phyloP scores from a whole-genome alignment of 2,888 invertebrate species.

The Tupiocoris notatus region DNA sequence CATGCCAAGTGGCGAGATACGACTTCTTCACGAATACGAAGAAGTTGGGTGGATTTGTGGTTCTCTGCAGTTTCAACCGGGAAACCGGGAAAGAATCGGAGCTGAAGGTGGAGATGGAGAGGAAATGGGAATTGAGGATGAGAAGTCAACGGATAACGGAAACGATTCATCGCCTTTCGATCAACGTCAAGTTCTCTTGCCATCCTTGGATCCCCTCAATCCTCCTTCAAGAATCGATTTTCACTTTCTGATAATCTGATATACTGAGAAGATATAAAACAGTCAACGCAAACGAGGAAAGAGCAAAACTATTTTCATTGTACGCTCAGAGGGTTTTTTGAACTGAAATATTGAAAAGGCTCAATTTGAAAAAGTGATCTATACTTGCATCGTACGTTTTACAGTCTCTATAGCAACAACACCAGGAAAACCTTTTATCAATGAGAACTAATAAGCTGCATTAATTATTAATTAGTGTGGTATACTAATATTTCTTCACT shows the following conservation, averaged over 20 bases:
- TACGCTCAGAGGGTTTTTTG: neutral
- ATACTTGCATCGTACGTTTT: too few relatives aligned
- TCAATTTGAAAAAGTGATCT: too few relatives aligned
- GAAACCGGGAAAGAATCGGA: neutral
- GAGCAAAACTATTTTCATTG: neutral
- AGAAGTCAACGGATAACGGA: neutral
- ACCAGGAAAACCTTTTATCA: too few relatives aligned
- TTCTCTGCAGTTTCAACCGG: neutral
- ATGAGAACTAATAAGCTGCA: too few relatives aligned
- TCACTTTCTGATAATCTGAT: neutral
- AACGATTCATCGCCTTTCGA: slow-evolving; percentile 36
- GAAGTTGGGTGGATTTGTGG: neutral
- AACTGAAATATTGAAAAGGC: too few relatives aligned
- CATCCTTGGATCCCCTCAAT: neutral
- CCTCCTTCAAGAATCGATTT: neutral
- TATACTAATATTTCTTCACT: too few relatives aligned
- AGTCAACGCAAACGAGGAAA: neutral
- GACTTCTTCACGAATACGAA: neutral
- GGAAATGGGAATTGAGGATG: neutral
- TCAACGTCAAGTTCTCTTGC: slow-evolving; percentile 30
- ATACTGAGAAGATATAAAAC: too few relatives aligned
- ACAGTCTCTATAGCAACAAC: too few relatives aligned
- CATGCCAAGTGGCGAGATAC: slow-evolving; percentile 6
- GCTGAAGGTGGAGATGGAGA: neutral
- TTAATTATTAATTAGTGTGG: too few relatives aligned